Evolutionary conservation across 2,113 vertebrate species (phyloP).

Genomic region (Petromus typicus): DNA sequence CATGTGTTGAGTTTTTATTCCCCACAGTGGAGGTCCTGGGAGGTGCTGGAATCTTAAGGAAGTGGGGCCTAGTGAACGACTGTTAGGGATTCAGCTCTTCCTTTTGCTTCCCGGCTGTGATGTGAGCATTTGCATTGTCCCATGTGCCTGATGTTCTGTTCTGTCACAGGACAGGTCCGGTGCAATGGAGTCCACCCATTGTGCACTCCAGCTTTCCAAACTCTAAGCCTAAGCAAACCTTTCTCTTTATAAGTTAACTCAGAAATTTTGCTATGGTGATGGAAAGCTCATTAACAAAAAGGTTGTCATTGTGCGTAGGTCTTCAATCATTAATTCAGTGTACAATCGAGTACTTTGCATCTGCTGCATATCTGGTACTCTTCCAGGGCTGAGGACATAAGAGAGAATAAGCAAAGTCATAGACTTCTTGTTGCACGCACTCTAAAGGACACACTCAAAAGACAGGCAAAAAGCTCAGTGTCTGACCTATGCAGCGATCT

Average conservation of each 20-base stretch:
- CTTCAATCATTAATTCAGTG: background rate
- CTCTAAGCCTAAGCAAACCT: background rate
- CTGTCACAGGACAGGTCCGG: background rate
- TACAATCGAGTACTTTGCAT: background rate
- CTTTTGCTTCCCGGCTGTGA: background rate
- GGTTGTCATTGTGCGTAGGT: rapidly evolving
- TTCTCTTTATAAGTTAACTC: background rate
- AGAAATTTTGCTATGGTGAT: background rate
- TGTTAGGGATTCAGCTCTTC: background rate
- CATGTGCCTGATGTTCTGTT: rapidly evolving
- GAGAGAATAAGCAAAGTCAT: background rate
- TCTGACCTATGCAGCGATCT: background rate
- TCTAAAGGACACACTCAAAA: background rate
- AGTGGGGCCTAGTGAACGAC: background rate
- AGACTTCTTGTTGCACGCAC: background rate
- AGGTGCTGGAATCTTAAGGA: too few relatives aligned
- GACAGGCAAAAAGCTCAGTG: background rate
- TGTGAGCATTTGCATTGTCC: background rate
- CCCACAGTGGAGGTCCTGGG: too few relatives aligned
- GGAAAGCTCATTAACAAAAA: background rate
- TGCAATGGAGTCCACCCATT: background rate
- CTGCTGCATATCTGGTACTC: background rate
- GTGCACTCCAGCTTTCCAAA: background rate
- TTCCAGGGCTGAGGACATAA: too few relatives aligned
- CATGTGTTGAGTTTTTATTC: background rate